phyloP scores from a whole-genome alignment of 2,797 vertebrate species.

The Crossoptilon crossoptilon region DNA sequence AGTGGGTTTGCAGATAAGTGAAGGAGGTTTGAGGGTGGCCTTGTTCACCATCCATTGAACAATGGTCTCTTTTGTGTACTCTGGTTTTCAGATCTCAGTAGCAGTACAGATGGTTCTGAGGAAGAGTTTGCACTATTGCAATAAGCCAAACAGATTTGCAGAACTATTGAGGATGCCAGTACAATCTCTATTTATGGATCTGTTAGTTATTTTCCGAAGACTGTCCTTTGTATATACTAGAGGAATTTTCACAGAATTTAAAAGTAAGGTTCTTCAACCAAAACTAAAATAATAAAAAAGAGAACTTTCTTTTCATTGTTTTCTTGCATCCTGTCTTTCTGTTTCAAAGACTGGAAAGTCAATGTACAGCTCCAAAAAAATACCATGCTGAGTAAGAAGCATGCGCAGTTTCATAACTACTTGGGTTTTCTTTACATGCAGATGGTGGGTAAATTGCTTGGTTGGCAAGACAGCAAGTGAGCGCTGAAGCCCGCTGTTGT shows the following conservation, averaged over 20 bases:
- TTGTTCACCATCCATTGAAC: not conserved
- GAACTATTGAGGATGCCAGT: constrained; percentile 11
- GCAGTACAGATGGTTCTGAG: constrained; percentile 30
- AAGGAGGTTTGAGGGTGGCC: not conserved
- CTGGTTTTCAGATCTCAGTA: constrained; percentile 12
- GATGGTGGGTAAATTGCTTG: constrained; percentile 2
- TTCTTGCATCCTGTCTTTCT: not conserved
- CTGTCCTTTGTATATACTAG: not conserved
- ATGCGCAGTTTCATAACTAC: not conserved
- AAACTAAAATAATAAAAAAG: not conserved
- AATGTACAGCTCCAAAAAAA: not conserved
- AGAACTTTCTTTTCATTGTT: not conserved
- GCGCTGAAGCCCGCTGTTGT: not conserved
- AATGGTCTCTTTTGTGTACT: not conserved
- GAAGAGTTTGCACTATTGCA: constrained; percentile 28
- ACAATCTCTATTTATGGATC: not conserved
- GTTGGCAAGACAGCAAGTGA: not conserved
- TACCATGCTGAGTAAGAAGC: not conserved
- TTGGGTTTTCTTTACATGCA: not conserved
- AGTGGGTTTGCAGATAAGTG: constrained; percentile 7
- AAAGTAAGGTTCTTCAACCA: not conserved
- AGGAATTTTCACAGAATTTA: not conserved
- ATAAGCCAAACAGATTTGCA: constrained; percentile 34
- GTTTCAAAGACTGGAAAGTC: not conserved
- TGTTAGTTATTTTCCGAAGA: not conserved